phyloP scores from a whole-genome alignment of 2,888 invertebrate genomes.

The Cantharis lateralis region DNA sequence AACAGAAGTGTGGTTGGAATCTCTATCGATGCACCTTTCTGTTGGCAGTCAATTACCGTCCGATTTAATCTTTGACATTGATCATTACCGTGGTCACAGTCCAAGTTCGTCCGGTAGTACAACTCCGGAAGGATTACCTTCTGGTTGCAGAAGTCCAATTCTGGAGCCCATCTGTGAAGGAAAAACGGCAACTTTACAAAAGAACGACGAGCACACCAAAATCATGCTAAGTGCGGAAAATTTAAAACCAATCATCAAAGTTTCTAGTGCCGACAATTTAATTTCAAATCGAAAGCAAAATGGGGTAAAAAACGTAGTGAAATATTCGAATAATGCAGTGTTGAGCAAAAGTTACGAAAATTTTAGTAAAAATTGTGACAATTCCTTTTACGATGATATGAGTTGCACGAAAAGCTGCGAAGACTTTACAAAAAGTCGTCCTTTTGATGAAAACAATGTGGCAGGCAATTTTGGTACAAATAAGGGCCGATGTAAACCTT shows the following conservation, averaged over 20 bases:
- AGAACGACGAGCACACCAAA: constrained; percentile 18
- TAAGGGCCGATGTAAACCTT: not conserved
- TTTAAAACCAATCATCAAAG: constrained; percentile 43
- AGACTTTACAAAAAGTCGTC: constrained; percentile 28
- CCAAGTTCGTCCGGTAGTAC: constrained; percentile 65
- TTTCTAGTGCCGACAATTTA: constrained; percentile 43
- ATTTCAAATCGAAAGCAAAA: constrained; percentile 26
- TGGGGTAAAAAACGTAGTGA: constrained; percentile 39
- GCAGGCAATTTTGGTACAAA: not conserved
- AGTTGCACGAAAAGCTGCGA: constrained; percentile 43
- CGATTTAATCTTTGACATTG: constrained; percentile 75
- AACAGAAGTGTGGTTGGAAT: constrained; percentile 86
- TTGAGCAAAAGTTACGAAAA: constrained; percentile 39
- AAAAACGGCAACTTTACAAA: constrained; percentile 39
- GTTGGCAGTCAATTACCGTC: constrained; percentile 66
- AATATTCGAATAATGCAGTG: constrained; percentile 39
- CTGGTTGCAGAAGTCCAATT: constrained; percentile 56
- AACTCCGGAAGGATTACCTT: constrained; percentile 62
- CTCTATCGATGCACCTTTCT: constrained; percentile 73
- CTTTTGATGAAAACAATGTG: not conserved
- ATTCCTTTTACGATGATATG: constrained; percentile 22
- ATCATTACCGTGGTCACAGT: constrained; percentile 67
- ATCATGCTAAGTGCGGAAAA: constrained; percentile 40
- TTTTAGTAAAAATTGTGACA: constrained; percentile 25
- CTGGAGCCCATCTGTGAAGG: constrained; percentile 63